phyloP scores from a whole-genome alignment of 2,797 vertebrate genomes.

The Nannoperca australis region DNA sequence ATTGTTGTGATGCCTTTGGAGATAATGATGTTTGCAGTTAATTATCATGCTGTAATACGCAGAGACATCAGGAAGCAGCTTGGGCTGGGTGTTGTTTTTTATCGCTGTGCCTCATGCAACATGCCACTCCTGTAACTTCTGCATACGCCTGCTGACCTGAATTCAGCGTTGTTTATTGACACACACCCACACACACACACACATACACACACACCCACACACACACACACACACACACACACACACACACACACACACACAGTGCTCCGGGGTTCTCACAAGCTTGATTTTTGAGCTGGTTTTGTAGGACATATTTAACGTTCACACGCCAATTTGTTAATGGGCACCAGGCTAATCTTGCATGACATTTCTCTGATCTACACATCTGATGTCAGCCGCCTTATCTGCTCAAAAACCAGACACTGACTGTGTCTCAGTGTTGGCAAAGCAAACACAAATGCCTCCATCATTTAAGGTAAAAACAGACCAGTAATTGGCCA shows the following conservation, averaged over 20 bases:
- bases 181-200: not conserved
- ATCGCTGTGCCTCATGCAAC: not conserved
- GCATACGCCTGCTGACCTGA: conserved; percentile 42
- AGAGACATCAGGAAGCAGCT: conserved; percentile 38
- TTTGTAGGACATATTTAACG: not conserved
- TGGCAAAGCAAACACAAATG: conserved; percentile 75
- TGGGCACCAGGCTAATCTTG: not conserved
- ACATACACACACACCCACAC: too few relatives aligned
- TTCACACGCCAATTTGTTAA: not conserved
- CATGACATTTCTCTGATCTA: conserved; percentile 48
- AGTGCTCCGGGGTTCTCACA: not conserved
- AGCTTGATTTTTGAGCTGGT: not conserved
- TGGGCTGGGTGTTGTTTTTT: conserved; percentile 22
- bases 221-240: not conserved
- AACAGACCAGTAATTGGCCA: conserved; percentile 55
- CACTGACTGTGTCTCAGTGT: conserved; percentile 53
- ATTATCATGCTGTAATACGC: conserved; percentile 39
- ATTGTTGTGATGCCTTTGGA: conserved; percentile 32
- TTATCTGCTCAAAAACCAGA: conserved; percentile 44
- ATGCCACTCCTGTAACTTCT: conserved; percentile 18
- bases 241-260: not conserved
- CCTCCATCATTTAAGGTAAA: conserved; percentile 60
- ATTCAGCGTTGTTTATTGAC: not conserved
- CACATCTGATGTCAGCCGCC: conserved; percentile 3
- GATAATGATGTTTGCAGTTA: conserved; percentile 59